Evolutionary conservation across 2,113 vertebrate species (phyloP).

Genomic region (Antennarius striatus): DNA sequence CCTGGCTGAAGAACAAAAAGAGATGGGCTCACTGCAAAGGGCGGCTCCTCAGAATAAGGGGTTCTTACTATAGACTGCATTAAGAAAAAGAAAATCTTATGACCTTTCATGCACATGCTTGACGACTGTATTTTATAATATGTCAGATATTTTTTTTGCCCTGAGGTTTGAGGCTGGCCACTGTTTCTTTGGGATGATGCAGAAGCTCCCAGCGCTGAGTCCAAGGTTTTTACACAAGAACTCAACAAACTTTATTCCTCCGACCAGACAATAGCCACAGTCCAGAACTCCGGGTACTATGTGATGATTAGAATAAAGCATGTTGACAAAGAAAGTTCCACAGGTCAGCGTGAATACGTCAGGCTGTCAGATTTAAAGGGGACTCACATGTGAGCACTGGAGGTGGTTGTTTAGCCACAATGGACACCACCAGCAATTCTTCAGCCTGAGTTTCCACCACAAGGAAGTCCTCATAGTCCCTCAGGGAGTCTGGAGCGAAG

Average conservation of each 20-base stretch:
- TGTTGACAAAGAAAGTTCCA: not conserved
- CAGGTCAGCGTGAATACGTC: rapidly evolving
- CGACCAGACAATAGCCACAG: slow-evolving; percentile 89
- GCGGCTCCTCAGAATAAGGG: slow-evolving; percentile 82
- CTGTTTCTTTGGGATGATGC: slow-evolving; percentile 81
- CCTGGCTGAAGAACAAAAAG: slow-evolving; percentile 85
- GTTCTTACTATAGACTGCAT: slow-evolving; percentile 73
- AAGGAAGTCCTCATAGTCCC: slow-evolving; percentile 86
- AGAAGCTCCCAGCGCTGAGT: slow-evolving; percentile 84
- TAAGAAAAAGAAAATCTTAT: not conserved
- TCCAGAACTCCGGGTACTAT: slow-evolving; percentile 86
- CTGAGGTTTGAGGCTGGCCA: slow-evolving; percentile 82
- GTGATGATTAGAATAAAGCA: not conserved
- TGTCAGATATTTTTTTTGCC: slow-evolving; percentile 72
- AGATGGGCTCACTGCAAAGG: slow-evolving; percentile 86
- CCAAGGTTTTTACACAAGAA: slow-evolving; percentile 88
- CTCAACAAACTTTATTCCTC: slow-evolving; percentile 81
- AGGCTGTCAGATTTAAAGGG: not conserved
- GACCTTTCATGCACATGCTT: not conserved
- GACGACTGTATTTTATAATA: not conserved
- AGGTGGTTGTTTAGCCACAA: slow-evolving; percentile 84
- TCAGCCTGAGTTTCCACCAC: slow-evolving; percentile 85
- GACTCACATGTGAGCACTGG: slow-evolving; percentile 88
- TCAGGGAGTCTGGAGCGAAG: slow-evolving; percentile 88
- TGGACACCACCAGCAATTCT: slow-evolving; percentile 81